phyloP scores from a whole-genome alignment of 2,888 invertebrate species.

The Taenaris catops region DNA sequence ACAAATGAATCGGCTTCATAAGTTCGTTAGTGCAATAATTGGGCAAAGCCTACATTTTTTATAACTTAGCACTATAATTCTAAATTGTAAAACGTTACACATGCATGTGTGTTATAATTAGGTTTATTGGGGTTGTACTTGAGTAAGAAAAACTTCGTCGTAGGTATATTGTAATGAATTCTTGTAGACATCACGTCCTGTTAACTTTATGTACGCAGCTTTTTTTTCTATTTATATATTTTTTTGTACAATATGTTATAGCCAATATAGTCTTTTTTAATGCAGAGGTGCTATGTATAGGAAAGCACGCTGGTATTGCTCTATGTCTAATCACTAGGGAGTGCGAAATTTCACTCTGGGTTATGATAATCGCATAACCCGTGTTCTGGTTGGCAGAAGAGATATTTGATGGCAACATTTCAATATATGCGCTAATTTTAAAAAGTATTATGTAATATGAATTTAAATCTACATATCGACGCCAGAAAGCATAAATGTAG shows the following conservation, averaged over 20 bases:
- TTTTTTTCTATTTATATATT: slow-evolving; percentile 2
- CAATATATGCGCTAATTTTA: too few relatives aligned
- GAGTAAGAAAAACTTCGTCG: slow-evolving; percentile 1
- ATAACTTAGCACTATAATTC: slow-evolving; percentile 47
- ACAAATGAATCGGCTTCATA: slow-evolving; percentile 62
- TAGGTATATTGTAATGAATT: not conserved
- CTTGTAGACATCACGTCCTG: slow-evolving; percentile 13
- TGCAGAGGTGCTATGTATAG: too few relatives aligned
- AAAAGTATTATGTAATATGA: too few relatives aligned
- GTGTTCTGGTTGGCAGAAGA: too few relatives aligned
- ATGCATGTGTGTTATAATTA: slow-evolving; percentile 13
- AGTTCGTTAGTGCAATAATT: slow-evolving; percentile 75
- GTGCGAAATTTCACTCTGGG: too few relatives aligned
- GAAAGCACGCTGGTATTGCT: too few relatives aligned
- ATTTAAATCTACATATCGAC: too few relatives aligned
- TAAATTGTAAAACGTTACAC: slow-evolving; percentile 27
- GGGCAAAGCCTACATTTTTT: slow-evolving; percentile 76
- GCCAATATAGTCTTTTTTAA: too few relatives aligned
- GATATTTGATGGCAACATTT: too few relatives aligned
- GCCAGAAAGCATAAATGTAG: too few relatives aligned
- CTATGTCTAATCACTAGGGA: too few relatives aligned
- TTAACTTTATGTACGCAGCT: slow-evolving; percentile 10
- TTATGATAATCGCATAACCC: too few relatives aligned
- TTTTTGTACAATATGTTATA: slow-evolving; percentile 1
- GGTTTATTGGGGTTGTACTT: slow-evolving; percentile 15